A percentile compares a stretch with the other conserved stretches of the same genome.
These are phyloP conservation scores for Alethe diademata DNA, from an alignment of 2,113 vertebrate species.

Conservation along the genomic window DNA sequence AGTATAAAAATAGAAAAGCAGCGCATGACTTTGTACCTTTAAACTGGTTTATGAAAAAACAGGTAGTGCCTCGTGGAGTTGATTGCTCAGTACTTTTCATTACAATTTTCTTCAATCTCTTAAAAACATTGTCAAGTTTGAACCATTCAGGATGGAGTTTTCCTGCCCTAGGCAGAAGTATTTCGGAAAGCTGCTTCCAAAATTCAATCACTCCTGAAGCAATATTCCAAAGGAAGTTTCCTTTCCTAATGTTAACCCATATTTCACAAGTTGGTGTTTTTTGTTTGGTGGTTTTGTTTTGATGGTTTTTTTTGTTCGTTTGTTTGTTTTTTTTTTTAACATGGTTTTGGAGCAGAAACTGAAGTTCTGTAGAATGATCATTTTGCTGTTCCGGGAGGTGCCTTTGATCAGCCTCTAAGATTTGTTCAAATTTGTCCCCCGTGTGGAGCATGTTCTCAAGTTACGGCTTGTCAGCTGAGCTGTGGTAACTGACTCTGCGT, in stretches of 20 bases:
- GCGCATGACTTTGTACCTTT: not conserved
- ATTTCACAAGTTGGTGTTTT: not conserved
- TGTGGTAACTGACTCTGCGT: not conserved
- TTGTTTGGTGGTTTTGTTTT: not conserved
- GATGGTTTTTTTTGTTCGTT: not conserved
- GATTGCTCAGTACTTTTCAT: not conserved
- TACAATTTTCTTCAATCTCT: not conserved
- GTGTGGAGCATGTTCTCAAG: not conserved
- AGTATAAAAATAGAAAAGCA: not conserved
- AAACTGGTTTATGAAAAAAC: not conserved
- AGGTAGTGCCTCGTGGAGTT: not conserved
- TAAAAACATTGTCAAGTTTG: not conserved
- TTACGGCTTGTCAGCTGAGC: slow-evolving; percentile 24
- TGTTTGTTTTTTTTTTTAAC: not conserved
- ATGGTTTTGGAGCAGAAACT: not conserved
- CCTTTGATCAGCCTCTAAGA: slow-evolving; percentile 2
- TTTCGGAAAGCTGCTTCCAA: slow-evolving; percentile 12
- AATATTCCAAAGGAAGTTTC: not conserved
- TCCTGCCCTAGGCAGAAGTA: not conserved
- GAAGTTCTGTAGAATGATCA: not conserved
- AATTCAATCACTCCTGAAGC: not conserved
- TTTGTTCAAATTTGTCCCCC: slow-evolving; percentile 25
- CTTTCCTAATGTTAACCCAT: not conserved
- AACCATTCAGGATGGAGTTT: not conserved
- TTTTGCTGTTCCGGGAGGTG: not conserved